Conservation (phyloP, 2,113 vertebrate species). For the Nettapus auritus region DNA sequence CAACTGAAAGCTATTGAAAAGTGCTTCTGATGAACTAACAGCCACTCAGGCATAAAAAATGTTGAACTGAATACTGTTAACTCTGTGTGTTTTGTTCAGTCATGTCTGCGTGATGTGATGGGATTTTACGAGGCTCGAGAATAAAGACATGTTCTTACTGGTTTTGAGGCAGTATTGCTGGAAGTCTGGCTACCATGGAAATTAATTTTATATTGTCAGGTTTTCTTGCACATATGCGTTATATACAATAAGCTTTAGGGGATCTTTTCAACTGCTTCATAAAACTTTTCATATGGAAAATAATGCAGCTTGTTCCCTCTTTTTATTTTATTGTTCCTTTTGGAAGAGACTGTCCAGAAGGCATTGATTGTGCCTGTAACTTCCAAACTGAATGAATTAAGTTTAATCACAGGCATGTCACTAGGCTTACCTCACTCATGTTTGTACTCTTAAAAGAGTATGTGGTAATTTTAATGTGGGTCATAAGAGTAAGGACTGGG, state of each 20-base stretch:
- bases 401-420: conserved; percentile 9
- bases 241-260: neutral
- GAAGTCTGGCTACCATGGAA: conserved; percentile 1
- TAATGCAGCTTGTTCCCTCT: neutral
- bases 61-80: neutral
- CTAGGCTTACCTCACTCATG: neutral
- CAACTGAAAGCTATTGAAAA: neutral
- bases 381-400: conserved; percentile 21
- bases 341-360: neutral
- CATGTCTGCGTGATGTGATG: neutral
- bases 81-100: neutral
- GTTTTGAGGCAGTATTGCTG: neutral
- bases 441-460: conserved; percentile 35
- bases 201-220: neutral
- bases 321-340: neutral
- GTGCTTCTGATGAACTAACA: neutral
- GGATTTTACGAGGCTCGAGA: conserved; percentile 15
- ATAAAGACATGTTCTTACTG: conserved; percentile 15
- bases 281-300: neutral
- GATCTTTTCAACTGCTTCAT: conserved; percentile 6
- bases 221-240: neutral
- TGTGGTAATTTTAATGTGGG: conserved; percentile 35
- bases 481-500: conserved; percentile 5
- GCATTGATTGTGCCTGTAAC: neutral
- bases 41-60: neutral